A percentile compares a stretch with the other conserved stretches of the same genome.
These are phyloP conservation scores for Sandelia bainsii DNA, from an alignment of 2,797 vertebrate species.

Conservation along the genomic window DNA sequence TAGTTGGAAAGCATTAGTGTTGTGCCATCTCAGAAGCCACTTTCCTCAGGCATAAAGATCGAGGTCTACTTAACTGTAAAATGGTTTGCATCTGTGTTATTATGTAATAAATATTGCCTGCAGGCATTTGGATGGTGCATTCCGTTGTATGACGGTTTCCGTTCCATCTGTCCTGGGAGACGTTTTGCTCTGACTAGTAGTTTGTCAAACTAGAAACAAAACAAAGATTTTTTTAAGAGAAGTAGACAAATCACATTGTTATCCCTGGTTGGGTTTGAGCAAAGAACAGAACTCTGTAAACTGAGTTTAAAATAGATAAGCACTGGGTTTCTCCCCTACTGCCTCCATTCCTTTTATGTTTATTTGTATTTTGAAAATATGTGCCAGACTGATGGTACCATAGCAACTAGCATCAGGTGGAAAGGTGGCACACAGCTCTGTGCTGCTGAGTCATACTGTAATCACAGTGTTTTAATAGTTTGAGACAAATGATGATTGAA, in stretches of 20 bases:
- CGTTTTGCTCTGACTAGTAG: background rate
- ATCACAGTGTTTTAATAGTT: background rate
- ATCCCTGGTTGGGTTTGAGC: background rate
- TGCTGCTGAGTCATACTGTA: conserved; percentile 61
- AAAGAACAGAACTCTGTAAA: conserved; percentile 15
- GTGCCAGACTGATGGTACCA: conserved; percentile 50
- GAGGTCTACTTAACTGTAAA: background rate
- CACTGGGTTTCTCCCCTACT: conserved; percentile 18
- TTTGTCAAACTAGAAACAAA: conserved; percentile 14
- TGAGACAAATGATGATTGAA: background rate
- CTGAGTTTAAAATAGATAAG: conserved; percentile 14
- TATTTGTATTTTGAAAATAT: conserved; percentile 67
- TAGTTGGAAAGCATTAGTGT: conserved; percentile 1
- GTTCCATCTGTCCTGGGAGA: conserved; percentile 16
- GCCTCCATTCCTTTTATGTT: conserved; percentile 50
- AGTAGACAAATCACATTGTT: conserved; percentile 9
- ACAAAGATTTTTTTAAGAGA: background rate
- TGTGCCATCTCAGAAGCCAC: background rate
- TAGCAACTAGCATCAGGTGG: conserved; percentile 66
- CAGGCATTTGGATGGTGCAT: conserved; percentile 3
- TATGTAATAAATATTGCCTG: background rate
- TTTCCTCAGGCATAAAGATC: conserved; percentile 4
- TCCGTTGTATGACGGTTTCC: conserved; percentile 2
- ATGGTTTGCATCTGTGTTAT: conserved; percentile 12
- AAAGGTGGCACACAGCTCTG: conserved; percentile 53